Conservation (phyloP, 2,888 invertebrate genomes). For the Dynastes hyllus region DNA sequence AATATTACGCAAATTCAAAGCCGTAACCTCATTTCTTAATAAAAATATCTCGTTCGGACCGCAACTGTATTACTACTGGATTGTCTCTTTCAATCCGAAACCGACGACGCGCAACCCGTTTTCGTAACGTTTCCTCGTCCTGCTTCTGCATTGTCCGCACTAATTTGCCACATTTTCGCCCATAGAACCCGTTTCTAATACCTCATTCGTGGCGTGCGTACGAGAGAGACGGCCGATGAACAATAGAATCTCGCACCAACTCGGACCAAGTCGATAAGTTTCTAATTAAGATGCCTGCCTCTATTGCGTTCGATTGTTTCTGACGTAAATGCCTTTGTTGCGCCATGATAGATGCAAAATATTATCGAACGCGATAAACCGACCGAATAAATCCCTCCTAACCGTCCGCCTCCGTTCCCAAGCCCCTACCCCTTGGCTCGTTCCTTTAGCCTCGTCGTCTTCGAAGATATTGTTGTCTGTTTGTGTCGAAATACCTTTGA, state of each 20-base stretch:
- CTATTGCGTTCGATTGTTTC: constrained; percentile 43
- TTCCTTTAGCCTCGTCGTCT: background rate
- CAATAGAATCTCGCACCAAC: constrained; percentile 21
- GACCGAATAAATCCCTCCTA: constrained; percentile 28
- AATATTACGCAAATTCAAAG: too few relatives aligned
- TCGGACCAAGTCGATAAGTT: constrained; percentile 33
- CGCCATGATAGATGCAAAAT: constrained; percentile 40
- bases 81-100: constrained; percentile 1
- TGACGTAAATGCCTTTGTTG: constrained; percentile 43
- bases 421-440: background rate
- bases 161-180: constrained; percentile 46
- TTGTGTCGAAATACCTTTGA: constrained; percentile 27
- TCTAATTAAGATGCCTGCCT: constrained; percentile 46
- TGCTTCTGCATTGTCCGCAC: constrained; percentile 28
- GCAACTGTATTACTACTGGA: background rate
- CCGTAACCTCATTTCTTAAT: too few relatives aligned
- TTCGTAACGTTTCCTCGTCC: constrained; percentile 21
- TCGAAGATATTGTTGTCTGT: background rate
- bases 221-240: constrained; percentile 1
- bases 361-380: constrained; percentile 36
- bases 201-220: background rate
- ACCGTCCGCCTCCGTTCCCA: background rate
- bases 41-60: background rate
- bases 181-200: constrained; percentile 1
- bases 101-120: constrained; percentile 1